Base-by-base conservation (phyloP, 2,888 invertebrate genomes). In the Globia sparganii region DNA sequence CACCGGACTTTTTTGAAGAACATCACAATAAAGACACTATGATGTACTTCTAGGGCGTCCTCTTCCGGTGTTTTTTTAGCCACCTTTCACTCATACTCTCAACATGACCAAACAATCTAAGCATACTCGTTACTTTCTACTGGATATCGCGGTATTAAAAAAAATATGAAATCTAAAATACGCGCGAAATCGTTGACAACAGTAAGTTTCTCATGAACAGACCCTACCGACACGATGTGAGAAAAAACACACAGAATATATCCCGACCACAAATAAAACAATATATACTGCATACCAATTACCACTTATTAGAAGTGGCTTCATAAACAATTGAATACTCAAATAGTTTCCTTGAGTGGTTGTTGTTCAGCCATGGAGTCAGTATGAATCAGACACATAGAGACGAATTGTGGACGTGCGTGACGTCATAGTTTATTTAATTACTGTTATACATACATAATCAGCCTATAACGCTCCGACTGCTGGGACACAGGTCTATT, bases 271-370 rank as follows among this genome's bases (percentile, higher is more conserved):
- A 58, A 70, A 77, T 77, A 81, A 53, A 37, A 37, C 31, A 40
- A 11, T 34, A 72, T 64, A 8, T 69, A 69, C 37, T 53, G 28
- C 40, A 53, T 31, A 56, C 46, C 31, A 34, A 56, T 61, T 43
- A 75, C 68, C 65, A 73, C 53, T 62, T 64, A 73, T 62, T 37
- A 58, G 31, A 76, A 80, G 64, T 83, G 59, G 37, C 43, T 77
- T n/a, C 49, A 72, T 67, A 75, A 84, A 82, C 70, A 75, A 81
- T 71, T 75, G 69, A 78, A 75, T 56, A 78, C 70, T 72, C 67
- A 8, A 71, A 58, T 67, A 59, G 71, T 72, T 69, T 78, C 69
- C 73, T 76, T 75, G 74, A 78, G 74, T 83, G 71, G 28, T 64
- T 59, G 61, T 31, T 25, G 59, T 68, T 34, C 28, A 64, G 62